phyloP scores from a whole-genome alignment of 1,140 invertebrate genomes.

The Doryteuthis pealeii region DNA sequence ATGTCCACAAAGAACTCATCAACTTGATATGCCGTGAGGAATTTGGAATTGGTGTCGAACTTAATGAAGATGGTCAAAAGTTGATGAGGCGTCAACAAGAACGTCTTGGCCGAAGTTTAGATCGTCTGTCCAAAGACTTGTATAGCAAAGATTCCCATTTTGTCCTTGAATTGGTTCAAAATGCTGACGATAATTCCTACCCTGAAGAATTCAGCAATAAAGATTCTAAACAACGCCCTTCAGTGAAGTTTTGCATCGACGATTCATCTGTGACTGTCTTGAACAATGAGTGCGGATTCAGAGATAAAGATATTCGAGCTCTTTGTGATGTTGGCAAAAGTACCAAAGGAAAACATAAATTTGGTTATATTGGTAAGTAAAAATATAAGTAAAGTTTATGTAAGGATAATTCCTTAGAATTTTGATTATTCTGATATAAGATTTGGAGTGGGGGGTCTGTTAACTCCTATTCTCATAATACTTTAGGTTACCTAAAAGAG shows the following conservation, averaged over 20 bases:
- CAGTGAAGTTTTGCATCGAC: conserved; percentile 53
- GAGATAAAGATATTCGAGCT: conserved; percentile 53
- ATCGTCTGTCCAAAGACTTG: conserved; percentile 57
- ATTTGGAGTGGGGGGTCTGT: neutral
- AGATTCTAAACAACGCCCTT: conserved; percentile 29
- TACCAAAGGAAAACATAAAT: conserved; percentile 59
- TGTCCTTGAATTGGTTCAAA: conserved; percentile 55
- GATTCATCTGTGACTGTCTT: conserved; percentile 42
- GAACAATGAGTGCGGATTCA: conserved; percentile 60
- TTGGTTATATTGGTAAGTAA: conserved; percentile 58
- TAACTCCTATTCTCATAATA: conserved; percentile 6
- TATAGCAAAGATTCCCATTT: conserved; percentile 61
- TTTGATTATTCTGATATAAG: neutral
- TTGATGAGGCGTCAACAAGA: conserved; percentile 51
- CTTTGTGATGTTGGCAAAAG: conserved; percentile 60
- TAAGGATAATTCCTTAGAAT: neutral
- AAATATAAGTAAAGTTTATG: no score
- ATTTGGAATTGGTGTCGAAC: conserved; percentile 51
- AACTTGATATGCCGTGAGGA: conserved; percentile 47
- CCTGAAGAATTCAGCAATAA: conserved; percentile 24
- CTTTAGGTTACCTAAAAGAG: no score
- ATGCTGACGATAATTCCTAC: conserved; percentile 61
- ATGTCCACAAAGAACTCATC: conserved; percentile 26
- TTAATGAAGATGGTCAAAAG: conserved; percentile 51
- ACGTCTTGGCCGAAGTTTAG: conserved; percentile 51